A percentile compares a stretch with the other conserved stretches of the same genome.
Conservation (phyloP, 2,113 vertebrate species). For the Nothoprocta pentlandii region DNA sequence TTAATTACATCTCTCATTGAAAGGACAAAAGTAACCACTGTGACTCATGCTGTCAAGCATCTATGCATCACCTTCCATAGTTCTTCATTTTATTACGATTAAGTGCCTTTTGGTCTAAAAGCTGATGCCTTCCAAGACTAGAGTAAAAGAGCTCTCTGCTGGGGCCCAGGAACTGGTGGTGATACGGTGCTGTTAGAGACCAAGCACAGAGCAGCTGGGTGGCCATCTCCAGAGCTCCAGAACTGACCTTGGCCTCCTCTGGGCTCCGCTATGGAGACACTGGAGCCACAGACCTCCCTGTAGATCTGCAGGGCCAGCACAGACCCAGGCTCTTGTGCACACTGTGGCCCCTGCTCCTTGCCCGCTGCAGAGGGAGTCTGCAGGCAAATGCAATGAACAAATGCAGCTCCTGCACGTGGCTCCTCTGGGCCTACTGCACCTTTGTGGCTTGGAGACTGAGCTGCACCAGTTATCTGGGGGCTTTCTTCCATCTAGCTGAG, state of each 20-base stretch:
- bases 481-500: neutral
- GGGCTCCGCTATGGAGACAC: neutral
- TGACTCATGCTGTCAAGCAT: constrained; percentile 36
- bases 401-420: neutral
- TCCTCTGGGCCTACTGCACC: neutral
- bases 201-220: neutral
- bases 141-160: neutral
- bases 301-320: neutral
- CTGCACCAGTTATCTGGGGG: neutral
- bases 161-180: neutral
- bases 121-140: neutral
- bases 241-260: neutral
- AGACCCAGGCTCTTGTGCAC: neutral
- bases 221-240: neutral
- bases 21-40: constrained; percentile 27
- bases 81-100: constrained; percentile 5
- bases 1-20: neutral
- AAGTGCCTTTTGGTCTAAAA: neutral
- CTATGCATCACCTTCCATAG: neutral
- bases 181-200: fast-evolving
- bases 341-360: neutral
- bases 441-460: neutral
- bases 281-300: neutral
- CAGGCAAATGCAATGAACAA: neutral
- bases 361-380: neutral